Evolutionary conservation across 2,888 invertebrate species (phyloP).

Genomic region (Drosophila conformis): DNA sequence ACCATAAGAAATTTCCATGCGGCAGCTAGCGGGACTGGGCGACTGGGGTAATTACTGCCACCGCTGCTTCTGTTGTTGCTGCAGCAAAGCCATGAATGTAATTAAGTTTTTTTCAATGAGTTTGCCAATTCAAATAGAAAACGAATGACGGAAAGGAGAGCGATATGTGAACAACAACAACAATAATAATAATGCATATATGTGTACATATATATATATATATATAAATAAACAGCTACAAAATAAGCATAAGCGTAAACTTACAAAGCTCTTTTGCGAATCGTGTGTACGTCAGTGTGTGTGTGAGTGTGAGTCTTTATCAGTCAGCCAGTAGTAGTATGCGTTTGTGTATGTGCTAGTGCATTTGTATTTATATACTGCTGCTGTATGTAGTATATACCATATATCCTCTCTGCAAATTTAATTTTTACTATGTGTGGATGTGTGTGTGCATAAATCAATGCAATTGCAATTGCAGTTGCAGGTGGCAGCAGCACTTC

Average conservation of each 20-base stretch:
- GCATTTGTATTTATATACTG: constrained; percentile 29
- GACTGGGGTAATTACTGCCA: constrained; percentile 45
- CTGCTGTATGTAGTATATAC: constrained; percentile 35
- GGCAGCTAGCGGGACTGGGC: constrained; percentile 29
- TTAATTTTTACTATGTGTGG: constrained; percentile 35
- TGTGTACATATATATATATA: background rate
- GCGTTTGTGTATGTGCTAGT: constrained; percentile 14
- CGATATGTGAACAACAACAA: constrained; percentile 56
- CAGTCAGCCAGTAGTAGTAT: constrained; percentile 47
- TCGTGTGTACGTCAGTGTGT: constrained; percentile 24
- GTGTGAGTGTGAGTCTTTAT: constrained; percentile 49
- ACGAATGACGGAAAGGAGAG: constrained; percentile 64
- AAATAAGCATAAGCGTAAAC: constrained; percentile 69
- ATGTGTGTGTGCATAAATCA: constrained; percentile 53
- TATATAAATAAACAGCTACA: constrained; percentile 60
- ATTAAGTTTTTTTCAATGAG: constrained; percentile 62
- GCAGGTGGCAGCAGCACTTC: constrained; percentile 54
- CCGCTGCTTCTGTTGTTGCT: constrained; percentile 13
- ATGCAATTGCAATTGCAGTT: constrained; percentile 57
- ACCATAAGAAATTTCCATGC: constrained; percentile 63
- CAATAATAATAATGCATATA: constrained; percentile 40
- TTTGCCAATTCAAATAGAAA: constrained; percentile 71
- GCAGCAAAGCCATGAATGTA: constrained; percentile 51
- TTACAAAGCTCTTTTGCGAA: constrained; percentile 60
- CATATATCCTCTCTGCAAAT: constrained; percentile 40